phyloP scores from a whole-genome alignment of 2,888 invertebrate genomes.

The Lasioglossum marginatum region DNA sequence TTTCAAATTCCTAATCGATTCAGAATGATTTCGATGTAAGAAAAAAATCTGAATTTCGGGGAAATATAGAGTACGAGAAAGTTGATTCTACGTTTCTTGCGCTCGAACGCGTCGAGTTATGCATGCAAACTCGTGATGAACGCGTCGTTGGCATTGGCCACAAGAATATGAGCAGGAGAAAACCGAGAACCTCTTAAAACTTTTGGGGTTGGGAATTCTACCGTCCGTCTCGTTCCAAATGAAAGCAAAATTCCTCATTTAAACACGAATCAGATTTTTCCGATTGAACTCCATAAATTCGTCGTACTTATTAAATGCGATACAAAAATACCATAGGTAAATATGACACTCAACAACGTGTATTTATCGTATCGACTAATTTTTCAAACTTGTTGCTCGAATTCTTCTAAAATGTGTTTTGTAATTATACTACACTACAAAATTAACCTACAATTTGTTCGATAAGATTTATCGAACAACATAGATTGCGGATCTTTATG shows the following conservation, averaged over 20 bases:
- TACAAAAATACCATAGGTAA: slow-evolving; percentile 17
- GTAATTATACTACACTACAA: neutral
- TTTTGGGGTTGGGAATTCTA: neutral
- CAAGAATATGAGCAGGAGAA: slow-evolving; percentile 15
- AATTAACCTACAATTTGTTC: slow-evolving; percentile 36
- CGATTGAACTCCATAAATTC: neutral
- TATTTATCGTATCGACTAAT: neutral
- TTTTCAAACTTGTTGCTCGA: neutral
- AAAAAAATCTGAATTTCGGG: slow-evolving; percentile 1
- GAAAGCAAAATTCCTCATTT: slow-evolving; percentile 21
- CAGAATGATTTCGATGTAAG: neutral
- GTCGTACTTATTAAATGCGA: neutral
- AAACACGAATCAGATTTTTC: neutral
- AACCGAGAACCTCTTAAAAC: neutral
- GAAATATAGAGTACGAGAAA: neutral
- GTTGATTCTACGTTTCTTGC: neutral
- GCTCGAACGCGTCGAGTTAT: neutral
- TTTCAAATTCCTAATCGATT: slow-evolving; percentile 41
- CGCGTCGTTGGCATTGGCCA: neutral
- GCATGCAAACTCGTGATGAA: neutral
- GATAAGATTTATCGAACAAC: neutral
- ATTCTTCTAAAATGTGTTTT: neutral
- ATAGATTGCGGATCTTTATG: too few species aligned
- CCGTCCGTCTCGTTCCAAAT: neutral
- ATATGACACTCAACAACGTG: neutral